phyloP scores from a whole-genome alignment of 2,888 invertebrate species.

The Aleiodes alternator region DNA sequence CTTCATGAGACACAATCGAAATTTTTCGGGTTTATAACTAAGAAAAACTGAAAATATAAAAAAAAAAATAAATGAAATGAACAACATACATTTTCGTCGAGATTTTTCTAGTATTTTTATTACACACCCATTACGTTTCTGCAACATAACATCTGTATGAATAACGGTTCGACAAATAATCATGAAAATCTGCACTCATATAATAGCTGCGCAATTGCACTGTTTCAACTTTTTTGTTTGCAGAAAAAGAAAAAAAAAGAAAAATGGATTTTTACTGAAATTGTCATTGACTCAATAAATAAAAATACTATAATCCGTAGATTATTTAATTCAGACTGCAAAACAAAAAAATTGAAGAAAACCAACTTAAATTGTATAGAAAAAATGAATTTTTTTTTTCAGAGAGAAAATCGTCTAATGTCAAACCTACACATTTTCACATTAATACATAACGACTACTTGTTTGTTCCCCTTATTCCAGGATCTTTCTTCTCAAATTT shows the following conservation, averaged over 20 bases:
- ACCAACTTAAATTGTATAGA: slow-evolving; percentile 24
- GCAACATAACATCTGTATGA: slow-evolving; percentile 46
- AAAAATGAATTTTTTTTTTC: slow-evolving; percentile 29
- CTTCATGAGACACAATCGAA: no score
- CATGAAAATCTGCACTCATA: slow-evolving; percentile 43
- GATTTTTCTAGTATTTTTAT: slow-evolving; percentile 25
- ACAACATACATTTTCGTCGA: no score
- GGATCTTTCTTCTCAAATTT: neutral
- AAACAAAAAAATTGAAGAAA: slow-evolving; percentile 26
- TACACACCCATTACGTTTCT: slow-evolving; percentile 46
- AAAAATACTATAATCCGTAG: slow-evolving; percentile 21
- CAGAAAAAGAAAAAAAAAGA: slow-evolving; percentile 27
- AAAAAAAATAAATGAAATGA: no score
- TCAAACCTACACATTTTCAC: slow-evolving; percentile 41
- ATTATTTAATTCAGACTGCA: slow-evolving; percentile 19
- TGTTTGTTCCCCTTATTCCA: neutral
- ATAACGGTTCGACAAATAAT: slow-evolving; percentile 53
- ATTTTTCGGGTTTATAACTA: no score
- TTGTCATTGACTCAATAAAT: slow-evolving; percentile 41
- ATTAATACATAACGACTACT: slow-evolving; percentile 40
- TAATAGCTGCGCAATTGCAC: slow-evolving; percentile 53
- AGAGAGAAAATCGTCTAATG: slow-evolving; percentile 31
- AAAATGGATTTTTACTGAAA: slow-evolving; percentile 36
- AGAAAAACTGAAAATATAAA: no score
- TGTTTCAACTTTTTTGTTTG: slow-evolving; percentile 28